Base-by-base conservation (phyloP, 1,140 invertebrate species). In the Nomia melanderi region DNA sequence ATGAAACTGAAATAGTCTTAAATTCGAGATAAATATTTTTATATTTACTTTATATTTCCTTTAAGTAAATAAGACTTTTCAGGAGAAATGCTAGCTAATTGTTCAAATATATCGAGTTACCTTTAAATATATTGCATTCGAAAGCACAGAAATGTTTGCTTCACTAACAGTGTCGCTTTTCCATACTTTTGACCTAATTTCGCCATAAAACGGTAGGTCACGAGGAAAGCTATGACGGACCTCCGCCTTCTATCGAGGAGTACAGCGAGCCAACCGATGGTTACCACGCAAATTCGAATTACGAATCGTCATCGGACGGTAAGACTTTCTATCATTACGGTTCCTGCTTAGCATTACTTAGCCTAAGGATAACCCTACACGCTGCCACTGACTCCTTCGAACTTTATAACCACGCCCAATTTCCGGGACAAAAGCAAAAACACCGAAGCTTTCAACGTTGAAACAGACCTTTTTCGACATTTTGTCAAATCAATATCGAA, bases 191-290 rank as follows among this genome's bases (percentile, higher is more conserved):
- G 47, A 39, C 65, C 47, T n/a, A 64, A 53, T 41, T 47, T 59
- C 14, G 7, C 41, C 54, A 67, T 33, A 39, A 69, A 79, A 69
- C 44, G 25, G 25, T 57, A 90, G 86, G 70, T 67, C 79, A 87
- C n/a, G 82, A 86, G 64, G 60, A 47, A 39, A 39, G 27, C 25
- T 91, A 90, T 60, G 81, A 87, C 12, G 84, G 78, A 44, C 75
- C 83, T 71, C 85, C 86, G 25, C 86, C 88, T 7, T 72, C 63
- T 14, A 60, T 81, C 7, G 82, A 89, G 31, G 85, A 83, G 27
- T 89, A 86, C 57, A 76, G 80, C 8, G 79, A 67, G 33, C 41
- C 56, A 2, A 41, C 56, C 11, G 56, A 66, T 31, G 64, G 39
- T 56, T 85, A 86, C 29, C 63, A 75, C 14, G 72, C 11, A 29